Evolutionary conservation across 2,113 vertebrate species (phyloP).

Genomic region (Anoura caudifer): DNA sequence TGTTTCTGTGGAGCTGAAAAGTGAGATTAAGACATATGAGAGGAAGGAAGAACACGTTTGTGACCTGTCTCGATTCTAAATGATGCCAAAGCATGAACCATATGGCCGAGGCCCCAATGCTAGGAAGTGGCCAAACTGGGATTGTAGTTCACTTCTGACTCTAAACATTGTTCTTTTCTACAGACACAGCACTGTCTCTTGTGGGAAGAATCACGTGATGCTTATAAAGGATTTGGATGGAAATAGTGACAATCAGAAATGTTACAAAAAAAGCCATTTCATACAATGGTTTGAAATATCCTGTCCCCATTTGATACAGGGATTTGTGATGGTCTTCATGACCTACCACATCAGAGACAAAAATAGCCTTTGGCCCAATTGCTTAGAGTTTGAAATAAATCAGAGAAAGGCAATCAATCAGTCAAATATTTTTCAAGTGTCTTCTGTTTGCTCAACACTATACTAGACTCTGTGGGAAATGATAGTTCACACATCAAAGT

Average conservation of each 20-base stretch:
- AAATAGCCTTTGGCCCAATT: constrained; percentile 59
- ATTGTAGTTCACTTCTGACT: constrained; percentile 7
- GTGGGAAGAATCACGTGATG: neutral
- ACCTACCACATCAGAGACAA: constrained; percentile 20
- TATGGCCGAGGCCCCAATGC: neutral
- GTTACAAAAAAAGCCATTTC: constrained; percentile 2
- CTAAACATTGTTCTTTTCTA: constrained; percentile 8
- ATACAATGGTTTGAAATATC: constrained; percentile 53
- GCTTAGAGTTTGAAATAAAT: constrained; percentile 56
- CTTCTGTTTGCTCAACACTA: constrained; percentile 48
- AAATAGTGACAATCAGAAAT: constrained; percentile 45
- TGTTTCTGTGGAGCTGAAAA: neutral
- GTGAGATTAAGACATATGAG: neutral
- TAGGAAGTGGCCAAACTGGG: neutral
- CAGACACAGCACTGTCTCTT: neutral
- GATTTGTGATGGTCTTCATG: constrained; percentile 36
- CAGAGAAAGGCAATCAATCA: constrained; percentile 65
- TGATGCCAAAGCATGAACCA: neutral
- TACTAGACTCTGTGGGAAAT: constrained; percentile 51
- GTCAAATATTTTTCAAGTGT: constrained; percentile 53
- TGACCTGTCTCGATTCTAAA: constrained; percentile 22
- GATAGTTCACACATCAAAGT: constrained; percentile 42
- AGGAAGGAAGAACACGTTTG: neutral
- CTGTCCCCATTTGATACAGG: neutral
- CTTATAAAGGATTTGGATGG: constrained; percentile 35